These are phyloP conservation scores for Tachycineta bicolor DNA, from an alignment of 2,113 vertebrate species.

Conservation along the genomic window DNA sequence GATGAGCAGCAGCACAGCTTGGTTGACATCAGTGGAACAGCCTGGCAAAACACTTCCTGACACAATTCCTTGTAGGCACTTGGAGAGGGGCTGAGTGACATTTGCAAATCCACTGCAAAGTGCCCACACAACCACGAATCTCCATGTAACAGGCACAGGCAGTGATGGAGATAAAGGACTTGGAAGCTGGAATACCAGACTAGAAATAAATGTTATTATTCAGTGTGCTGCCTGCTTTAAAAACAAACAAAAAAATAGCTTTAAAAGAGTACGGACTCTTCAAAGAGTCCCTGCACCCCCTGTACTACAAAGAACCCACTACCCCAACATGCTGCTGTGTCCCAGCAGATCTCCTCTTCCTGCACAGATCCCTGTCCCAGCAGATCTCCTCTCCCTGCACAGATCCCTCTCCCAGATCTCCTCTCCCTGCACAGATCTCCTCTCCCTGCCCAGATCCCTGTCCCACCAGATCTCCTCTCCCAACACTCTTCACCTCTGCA, in stretches of 20 bases:
- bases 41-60: not conserved
- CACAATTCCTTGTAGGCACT: not conserved
- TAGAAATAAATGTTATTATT: not conserved
- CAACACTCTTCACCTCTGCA: not conserved
- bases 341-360: not conserved
- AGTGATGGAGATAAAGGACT: accelerated
- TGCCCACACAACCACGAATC: not conserved
- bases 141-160: not conserved
- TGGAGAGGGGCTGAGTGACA: not conserved
- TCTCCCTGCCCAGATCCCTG: not conserved
- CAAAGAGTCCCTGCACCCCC: not conserved
- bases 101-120: not conserved
- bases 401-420: not conserved
- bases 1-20: not conserved
- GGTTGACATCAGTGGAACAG: not conserved
- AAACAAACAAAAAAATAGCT: not conserved
- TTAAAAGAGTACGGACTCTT: not conserved
- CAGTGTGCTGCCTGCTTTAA: not conserved
- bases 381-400: not conserved
- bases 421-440: not conserved
- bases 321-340: not conserved
- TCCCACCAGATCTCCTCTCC: not conserved
- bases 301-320: not conserved
- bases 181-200: not conserved
- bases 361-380: not conserved